phyloP scores from a whole-genome alignment of 2,113 vertebrate genomes.

The Mohoua ochrocephala region DNA sequence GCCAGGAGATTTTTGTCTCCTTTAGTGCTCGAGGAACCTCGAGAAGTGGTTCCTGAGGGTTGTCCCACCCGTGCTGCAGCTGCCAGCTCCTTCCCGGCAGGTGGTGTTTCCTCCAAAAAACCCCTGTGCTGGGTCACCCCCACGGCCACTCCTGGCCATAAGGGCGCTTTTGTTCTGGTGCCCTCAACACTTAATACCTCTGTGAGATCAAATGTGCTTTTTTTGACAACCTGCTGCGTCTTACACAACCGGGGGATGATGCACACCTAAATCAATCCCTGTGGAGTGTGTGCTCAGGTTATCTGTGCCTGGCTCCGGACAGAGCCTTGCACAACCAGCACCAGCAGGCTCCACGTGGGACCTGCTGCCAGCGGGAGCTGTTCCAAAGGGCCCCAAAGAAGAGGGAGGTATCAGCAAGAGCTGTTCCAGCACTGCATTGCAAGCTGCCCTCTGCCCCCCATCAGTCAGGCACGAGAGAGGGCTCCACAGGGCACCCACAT shows the following conservation, averaged over 20 bases:
- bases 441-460: too few relatives aligned
- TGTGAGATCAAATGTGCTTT: not conserved
- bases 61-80: not conserved
- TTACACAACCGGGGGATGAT: not conserved
- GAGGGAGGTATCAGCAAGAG: not conserved
- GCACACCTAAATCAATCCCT: not conserved
- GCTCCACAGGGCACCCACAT: not conserved
- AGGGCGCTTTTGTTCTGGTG: not conserved
- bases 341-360: not conserved
- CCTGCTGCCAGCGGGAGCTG: not conserved
- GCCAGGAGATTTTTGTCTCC: not conserved
- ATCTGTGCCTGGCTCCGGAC: not conserved
- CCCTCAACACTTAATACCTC: not conserved
- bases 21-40: rapidly evolving
- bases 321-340: not conserved
- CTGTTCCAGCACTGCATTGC: rapidly evolving
- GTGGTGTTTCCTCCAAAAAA: not conserved
- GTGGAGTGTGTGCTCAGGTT: not conserved
- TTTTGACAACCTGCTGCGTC: not conserved
- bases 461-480: not conserved
- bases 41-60: not conserved
- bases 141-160: not conserved
- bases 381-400: not conserved
- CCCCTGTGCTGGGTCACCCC: not conserved
- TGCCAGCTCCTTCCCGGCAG: not conserved